Evolutionary conservation across 2,797 vertebrate species (phyloP).

Genomic region (Octomys mimax): DNA sequence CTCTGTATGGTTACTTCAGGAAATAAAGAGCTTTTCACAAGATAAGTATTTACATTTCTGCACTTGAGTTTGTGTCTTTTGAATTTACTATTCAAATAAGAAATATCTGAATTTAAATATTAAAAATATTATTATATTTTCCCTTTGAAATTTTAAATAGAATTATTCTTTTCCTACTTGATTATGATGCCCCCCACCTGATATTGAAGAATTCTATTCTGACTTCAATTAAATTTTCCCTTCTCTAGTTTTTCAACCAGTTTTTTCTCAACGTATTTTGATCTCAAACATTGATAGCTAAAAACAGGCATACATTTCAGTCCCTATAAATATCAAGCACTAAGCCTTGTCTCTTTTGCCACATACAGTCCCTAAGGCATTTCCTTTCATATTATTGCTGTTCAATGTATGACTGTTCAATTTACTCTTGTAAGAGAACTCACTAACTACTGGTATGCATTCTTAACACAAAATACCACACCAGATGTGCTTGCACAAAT

Average conservation of each 20-base stretch:
- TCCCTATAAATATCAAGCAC: conserved; percentile 12
- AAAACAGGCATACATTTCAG: conserved; percentile 33
- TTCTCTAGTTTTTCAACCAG: neutral
- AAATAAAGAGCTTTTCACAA: neutral
- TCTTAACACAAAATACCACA: conserved; percentile 48
- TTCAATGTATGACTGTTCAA: neutral
- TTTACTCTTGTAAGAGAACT: conserved; percentile 18
- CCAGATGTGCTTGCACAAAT: neutral
- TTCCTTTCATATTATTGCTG: conserved; percentile 2
- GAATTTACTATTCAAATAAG: neutral
- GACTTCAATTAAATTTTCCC: neutral
- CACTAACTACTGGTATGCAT: neutral
- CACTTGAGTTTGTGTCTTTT: neutral
- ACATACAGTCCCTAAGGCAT: neutral
- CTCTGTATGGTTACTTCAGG: neutral
- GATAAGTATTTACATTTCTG: neutral
- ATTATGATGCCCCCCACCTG: neutral
- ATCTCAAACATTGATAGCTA: conserved; percentile 36
- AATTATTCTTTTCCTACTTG: neutral
- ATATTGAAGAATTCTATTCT: neutral
- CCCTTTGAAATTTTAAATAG: neutral
- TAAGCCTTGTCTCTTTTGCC: conserved; percentile 56
- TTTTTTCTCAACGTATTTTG: neutral
- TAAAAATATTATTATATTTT: neutral
- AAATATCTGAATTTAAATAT: no score